A percentile compares a stretch with the other conserved stretches of the same genome.
Evolutionary conservation across 2,797 vertebrate species (phyloP).

Genomic region (Pelochelys cantorii): DNA sequence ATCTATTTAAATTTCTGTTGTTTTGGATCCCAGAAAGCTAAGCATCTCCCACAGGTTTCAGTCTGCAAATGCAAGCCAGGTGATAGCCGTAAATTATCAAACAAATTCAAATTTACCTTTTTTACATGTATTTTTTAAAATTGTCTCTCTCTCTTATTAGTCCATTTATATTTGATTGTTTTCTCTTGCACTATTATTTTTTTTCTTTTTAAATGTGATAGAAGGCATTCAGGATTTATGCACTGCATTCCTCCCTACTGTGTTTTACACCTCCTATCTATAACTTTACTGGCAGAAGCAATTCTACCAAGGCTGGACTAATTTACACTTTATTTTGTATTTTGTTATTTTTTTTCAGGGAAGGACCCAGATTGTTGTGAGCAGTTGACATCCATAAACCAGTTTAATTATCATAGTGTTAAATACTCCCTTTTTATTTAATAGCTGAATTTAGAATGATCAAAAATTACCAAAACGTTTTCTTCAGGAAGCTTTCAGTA

Average conservation of each 20-base stretch:
- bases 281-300: slow-evolving; percentile 19
- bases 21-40: not conserved
- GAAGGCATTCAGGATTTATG: not conserved
- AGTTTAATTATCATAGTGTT: slow-evolving; percentile 22
- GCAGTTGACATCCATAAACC: not conserved
- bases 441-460: not conserved
- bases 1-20: not conserved
- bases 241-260: not conserved
- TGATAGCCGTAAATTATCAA: not conserved
- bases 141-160: not conserved
- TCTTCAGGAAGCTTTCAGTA: not conserved
- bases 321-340: not conserved
- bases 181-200: slow-evolving; percentile 31
- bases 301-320: slow-evolving; percentile 4
- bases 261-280: not conserved
- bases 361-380: not conserved
- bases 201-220: slow-evolving; percentile 16
- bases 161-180: slow-evolving; percentile 7
- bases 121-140: not conserved
- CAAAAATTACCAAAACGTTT: not conserved
- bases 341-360: not conserved
- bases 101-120: not conserved
- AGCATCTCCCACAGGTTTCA: not conserved
- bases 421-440: not conserved
- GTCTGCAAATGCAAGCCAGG: not conserved